Percentiles rank a stretch among this genome's conserved stretches.
These are phyloP conservation scores for Parotia lawesii DNA, from an alignment of 2,113 vertebrate genomes.

Conservation along the genomic window DNA sequence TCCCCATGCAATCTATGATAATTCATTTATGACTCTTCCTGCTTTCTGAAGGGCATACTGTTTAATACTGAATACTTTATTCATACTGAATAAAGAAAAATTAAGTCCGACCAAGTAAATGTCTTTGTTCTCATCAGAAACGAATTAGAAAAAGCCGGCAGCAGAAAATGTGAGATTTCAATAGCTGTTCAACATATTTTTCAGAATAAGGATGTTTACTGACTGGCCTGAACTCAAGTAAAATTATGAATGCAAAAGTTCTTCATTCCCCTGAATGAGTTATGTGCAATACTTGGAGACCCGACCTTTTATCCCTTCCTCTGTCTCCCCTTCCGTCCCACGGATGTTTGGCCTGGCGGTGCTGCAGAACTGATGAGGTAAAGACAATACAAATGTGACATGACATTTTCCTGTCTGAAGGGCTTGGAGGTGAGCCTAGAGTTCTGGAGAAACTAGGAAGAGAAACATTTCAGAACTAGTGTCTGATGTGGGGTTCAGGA, in stretches of 20 bases:
- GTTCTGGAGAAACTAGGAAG: not conserved
- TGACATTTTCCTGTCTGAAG: not conserved
- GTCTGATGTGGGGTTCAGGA: not conserved
- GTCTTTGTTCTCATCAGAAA: constrained; percentile 13
- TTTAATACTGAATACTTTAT: not conserved
- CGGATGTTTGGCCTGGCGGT: constrained; percentile 5
- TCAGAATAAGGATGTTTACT: constrained; percentile 42
- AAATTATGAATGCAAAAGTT: constrained; percentile 26
- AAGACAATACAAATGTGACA: constrained; percentile 10
- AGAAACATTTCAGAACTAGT: not conserved
- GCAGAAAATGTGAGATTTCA: not conserved
- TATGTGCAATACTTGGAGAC: constrained; percentile 2
- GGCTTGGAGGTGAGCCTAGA: not conserved
- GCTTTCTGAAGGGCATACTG: constrained; percentile 10
- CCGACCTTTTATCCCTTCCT: not conserved
- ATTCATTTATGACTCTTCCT: not conserved
- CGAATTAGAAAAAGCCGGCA: not conserved
- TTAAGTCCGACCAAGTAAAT: not conserved
- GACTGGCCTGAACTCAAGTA: constrained; percentile 34
- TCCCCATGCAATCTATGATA: not conserved
- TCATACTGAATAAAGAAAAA: not conserved
- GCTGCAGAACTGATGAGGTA: not conserved
- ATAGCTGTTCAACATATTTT: constrained; percentile 13
- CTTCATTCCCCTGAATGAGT: constrained; percentile 1
- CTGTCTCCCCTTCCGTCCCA: not conserved